A percentile compares a stretch with the other conserved stretches of the same genome.
These are phyloP conservation scores for Tapirus indicus DNA, from an alignment of 2,797 vertebrate genomes.

Conservation along the genomic window DNA sequence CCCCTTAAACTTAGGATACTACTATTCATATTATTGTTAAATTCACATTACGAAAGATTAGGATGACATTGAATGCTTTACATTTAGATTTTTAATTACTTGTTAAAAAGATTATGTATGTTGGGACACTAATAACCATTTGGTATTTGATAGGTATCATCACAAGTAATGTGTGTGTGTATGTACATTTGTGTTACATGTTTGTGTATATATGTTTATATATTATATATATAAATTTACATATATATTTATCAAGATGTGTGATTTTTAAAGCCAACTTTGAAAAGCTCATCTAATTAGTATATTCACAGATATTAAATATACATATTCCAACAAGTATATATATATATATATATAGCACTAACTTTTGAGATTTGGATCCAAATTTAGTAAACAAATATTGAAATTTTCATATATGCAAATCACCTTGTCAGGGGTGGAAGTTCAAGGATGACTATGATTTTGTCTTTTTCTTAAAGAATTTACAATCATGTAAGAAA, in stretches of 20 bases:
- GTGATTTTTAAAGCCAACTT: slow-evolving; percentile 33
- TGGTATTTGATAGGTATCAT: neutral
- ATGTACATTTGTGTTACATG: neutral
- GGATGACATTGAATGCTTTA: neutral
- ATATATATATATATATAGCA: neutral
- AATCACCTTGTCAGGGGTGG: neutral
- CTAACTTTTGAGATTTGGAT: neutral
- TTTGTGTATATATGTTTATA: too few relatives aligned
- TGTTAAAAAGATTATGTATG: neutral
- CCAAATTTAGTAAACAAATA: slow-evolving; percentile 19
- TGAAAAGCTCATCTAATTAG: neutral
- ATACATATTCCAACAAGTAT: neutral
- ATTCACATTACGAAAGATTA: neutral
- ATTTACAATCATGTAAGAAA: neutral
- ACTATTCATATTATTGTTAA: neutral
- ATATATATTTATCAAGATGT: neutral
- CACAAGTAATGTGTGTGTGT: neutral
- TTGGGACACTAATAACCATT: neutral
- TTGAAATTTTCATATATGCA: neutral
- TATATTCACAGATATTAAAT: slow-evolving; percentile 11
- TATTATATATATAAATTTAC: too few relatives aligned
- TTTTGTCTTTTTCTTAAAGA: slow-evolving; percentile 34
- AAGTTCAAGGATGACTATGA: neutral
- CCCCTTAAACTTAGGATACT: neutral
- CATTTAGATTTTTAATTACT: neutral